Evolutionary conservation across 2,113 vertebrate species (phyloP).

Genomic region (Ptilorrhoa leucosticta): DNA sequence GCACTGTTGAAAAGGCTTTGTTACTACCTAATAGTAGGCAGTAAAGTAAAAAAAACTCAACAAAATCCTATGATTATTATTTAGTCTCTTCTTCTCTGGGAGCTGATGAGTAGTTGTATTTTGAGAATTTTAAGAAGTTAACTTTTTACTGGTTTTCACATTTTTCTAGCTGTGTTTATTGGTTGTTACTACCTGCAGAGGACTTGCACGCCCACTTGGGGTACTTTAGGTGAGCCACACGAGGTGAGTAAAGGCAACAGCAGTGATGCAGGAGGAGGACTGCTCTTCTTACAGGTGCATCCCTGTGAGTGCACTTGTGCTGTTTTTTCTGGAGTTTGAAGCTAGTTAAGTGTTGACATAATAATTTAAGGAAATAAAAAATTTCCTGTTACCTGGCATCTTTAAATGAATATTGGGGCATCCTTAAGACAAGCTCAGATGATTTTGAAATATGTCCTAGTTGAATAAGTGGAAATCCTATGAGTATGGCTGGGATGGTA

Average conservation of each 20-base stretch:
- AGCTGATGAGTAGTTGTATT: not conserved
- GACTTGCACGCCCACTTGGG: not conserved
- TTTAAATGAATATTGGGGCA: not conserved
- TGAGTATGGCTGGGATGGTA: not conserved
- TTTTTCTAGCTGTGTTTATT: not conserved
- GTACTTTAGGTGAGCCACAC: not conserved
- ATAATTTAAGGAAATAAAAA: not conserved
- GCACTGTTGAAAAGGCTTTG: constrained; percentile 21
- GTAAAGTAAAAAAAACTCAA: not conserved
- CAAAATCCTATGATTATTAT: not conserved
- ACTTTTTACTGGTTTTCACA: not conserved
- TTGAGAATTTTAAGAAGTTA: not conserved
- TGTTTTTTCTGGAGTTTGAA: not conserved
- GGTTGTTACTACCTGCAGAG: not conserved
- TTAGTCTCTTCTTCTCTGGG: not conserved
- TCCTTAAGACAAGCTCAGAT: not conserved
- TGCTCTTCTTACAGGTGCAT: not conserved
- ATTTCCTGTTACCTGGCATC: not conserved
- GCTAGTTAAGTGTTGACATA: not conserved
- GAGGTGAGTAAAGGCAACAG: not conserved
- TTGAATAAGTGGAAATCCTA: not conserved
- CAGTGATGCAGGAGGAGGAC: not conserved
- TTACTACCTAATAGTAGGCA: not conserved
- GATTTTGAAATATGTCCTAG: not conserved
- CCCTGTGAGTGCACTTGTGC: not conserved